Percentiles rank a stretch among this genome's conserved stretches.
Conservation (phyloP, 2,888 invertebrate species). For the Sarcophaga subvicina region DNA sequence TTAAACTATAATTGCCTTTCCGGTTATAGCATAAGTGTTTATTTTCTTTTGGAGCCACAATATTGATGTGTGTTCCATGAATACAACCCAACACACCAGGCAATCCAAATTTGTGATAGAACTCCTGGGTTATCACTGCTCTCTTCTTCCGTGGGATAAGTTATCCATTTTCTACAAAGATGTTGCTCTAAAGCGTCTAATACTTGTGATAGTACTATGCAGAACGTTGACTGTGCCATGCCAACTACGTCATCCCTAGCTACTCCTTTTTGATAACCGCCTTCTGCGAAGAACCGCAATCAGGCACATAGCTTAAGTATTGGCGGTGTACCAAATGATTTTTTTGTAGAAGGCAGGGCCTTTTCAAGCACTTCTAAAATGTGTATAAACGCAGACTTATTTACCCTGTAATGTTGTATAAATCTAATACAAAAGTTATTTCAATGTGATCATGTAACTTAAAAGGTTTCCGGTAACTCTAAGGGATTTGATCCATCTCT, state of each 20-base stretch:
- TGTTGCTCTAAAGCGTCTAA: slow-evolving; percentile 29
- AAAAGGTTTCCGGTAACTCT: slow-evolving; percentile 32
- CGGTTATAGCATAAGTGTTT: neutral
- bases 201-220: slow-evolving; percentile 25
- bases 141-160: slow-evolving; percentile 9
- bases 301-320: slow-evolving; percentile 1
- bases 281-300: neutral
- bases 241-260: neutral
- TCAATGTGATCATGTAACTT: too few relatives aligned
- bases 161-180: slow-evolving; percentile 14
- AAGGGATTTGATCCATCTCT: slow-evolving; percentile 34
- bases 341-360: neutral
- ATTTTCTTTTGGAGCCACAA: slow-evolving; percentile 6
- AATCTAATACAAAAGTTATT: too few relatives aligned
- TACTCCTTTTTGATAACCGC: too few relatives aligned
- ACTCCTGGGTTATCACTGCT: neutral
- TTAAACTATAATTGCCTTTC: slow-evolving; percentile 13
- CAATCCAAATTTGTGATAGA: slow-evolving; percentile 23
- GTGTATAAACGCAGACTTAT: neutral
- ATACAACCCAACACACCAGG: neutral
- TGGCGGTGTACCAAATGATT: slow-evolving; percentile 11
- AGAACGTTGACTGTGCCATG: slow-evolving; percentile 40
- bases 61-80: slow-evolving; percentile 22
- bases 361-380: neutral
- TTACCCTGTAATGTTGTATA: slow-evolving; percentile 1